Conservation (phyloP, 2,797 vertebrate genomes). For the Sebastes variabilis region DNA sequence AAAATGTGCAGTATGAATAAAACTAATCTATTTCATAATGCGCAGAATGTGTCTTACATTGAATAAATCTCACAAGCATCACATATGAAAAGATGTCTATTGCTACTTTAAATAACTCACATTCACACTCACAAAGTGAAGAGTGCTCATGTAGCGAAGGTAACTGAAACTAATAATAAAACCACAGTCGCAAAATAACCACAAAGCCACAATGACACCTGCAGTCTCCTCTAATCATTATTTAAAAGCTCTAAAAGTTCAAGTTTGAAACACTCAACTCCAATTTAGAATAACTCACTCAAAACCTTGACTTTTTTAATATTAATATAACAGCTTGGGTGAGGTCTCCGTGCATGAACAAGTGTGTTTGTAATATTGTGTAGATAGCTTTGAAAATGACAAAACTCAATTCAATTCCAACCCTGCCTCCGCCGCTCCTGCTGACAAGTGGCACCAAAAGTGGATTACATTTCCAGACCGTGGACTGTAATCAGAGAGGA, state of each 20-base stretch:
- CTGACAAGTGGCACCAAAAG: conserved; percentile 58
- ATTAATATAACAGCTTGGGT: neutral
- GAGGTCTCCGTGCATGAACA: neutral
- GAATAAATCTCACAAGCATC: neutral
- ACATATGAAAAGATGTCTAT: neutral
- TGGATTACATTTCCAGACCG: conserved; percentile 54
- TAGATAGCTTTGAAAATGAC: conserved; percentile 17
- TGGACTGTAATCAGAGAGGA: conserved; percentile 53
- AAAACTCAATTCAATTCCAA: conserved; percentile 14
- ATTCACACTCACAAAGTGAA: neutral
- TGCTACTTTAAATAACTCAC: neutral
- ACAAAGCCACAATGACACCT: neutral
- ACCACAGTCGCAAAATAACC: neutral
- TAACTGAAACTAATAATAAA: neutral
- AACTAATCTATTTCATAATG: neutral
- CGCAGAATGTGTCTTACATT: neutral
- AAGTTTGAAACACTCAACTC: neutral
- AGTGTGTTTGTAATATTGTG: conserved; percentile 1
- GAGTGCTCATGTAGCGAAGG: neutral
- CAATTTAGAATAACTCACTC: neutral
- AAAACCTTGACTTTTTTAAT: neutral
- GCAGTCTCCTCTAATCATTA: neutral
- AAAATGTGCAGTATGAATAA: neutral
- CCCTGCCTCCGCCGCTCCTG: conserved; percentile 13
- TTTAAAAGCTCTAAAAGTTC: neutral